A percentile compares a stretch with the other conserved stretches of the same genome.
Evolutionary conservation across 2,888 invertebrate species (phyloP).

Genomic region (Lithophane socia): DNA sequence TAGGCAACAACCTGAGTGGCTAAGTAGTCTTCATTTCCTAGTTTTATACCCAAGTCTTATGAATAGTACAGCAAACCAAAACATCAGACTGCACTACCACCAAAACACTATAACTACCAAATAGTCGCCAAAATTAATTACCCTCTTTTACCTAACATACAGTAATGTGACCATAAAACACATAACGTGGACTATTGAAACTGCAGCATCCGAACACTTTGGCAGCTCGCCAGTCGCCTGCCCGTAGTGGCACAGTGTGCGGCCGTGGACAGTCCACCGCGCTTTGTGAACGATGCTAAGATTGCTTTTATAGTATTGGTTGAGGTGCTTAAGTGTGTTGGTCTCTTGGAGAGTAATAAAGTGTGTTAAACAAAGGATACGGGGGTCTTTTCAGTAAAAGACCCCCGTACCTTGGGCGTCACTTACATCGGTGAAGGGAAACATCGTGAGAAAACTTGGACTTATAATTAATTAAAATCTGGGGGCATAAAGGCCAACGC

Average conservation of each 20-base stretch:
- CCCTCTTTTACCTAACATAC: slow-evolving; percentile 31
- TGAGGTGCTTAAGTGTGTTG: slow-evolving; percentile 41
- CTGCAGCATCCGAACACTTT: slow-evolving; percentile 64
- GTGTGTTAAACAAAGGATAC: background rate
- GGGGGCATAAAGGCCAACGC: too few species aligned
- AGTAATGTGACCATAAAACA: slow-evolving; percentile 51
- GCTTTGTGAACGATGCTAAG: slow-evolving; percentile 41
- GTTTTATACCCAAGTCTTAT: background rate
- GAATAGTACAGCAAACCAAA: background rate
- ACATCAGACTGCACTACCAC: background rate
- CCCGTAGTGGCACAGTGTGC: slow-evolving; percentile 29
- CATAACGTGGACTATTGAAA: slow-evolving; percentile 67
- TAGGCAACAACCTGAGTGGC: too few species aligned
- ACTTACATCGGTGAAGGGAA: background rate
- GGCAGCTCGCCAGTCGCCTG: slow-evolving; percentile 64
- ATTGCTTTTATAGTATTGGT: slow-evolving; percentile 50
- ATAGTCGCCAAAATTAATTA: slow-evolving; percentile 29
- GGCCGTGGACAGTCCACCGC: slow-evolving; percentile 12
- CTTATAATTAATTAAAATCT: background rate
- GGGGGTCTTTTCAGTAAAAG: background rate
- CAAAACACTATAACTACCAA: background rate
- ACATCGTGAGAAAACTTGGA: background rate
- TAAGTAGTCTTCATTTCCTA: background rate
- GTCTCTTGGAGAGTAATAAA: slow-evolving; percentile 21
- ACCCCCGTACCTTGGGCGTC: too few species aligned